Evolutionary conservation across 2,888 invertebrate genomes (phyloP), one percentile per base, ranked within the genome.

Genomic region (Latrodectus hesperus): DNA sequence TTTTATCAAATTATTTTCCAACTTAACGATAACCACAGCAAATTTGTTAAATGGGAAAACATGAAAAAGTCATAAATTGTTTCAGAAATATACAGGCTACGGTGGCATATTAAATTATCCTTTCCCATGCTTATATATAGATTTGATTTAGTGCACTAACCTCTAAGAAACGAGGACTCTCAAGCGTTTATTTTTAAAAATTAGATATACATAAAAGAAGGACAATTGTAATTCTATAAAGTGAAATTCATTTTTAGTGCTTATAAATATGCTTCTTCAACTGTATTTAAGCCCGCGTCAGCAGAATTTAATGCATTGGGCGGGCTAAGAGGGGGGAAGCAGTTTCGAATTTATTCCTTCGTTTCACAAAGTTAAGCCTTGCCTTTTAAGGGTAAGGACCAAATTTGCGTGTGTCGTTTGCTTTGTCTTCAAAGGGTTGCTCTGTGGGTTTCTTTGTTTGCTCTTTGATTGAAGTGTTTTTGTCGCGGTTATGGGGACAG

Each of bases 401-500:
- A 79, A 38, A 71, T 79, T 79, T 38, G 70, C n/a, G 38, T 38
- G 38, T 38, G 38, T 72, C 79, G 65, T 52, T 73, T 81, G 65
- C 67, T 74, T 81, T 81, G 81, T 81, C 81, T 81, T 53, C 81
- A 67, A 81, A 73, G 81, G 74, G 52, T 72, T 73, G 65, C 22
- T 12, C 72, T 72, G 72, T 53, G 51, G 67, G 73, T 55, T 49
- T 73, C 55, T 55, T 81, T 81, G 81, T 81, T 73, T 49, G 64
- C 64, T 26, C 55, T 52, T 74, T 81, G 81, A 73, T 81, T 81
- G 53, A 74, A 81, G 81, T 81, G 81, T 74, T 74, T 81, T 81
- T 81, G 81, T 81, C 73, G 65, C 53, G 52, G 67, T 73, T 26
- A 12, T 52, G 12, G 53, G 16, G n/a, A 72, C 79, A 79, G 81